Conservation (phyloP, 2,797 vertebrate genomes). For the Rhinatrema bivittatum region DNA sequence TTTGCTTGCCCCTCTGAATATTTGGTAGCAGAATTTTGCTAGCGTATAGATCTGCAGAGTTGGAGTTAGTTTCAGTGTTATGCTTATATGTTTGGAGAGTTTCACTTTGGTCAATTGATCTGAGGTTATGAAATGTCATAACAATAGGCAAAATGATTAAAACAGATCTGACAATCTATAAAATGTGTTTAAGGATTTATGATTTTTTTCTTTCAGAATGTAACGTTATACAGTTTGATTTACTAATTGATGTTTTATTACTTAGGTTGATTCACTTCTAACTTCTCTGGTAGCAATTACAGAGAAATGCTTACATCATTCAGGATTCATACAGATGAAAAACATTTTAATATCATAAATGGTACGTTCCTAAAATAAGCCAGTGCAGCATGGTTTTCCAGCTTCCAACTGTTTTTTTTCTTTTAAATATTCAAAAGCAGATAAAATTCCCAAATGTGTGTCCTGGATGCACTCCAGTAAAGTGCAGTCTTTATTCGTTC, state of each 20-base stretch:
- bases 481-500: conserved; percentile 62
- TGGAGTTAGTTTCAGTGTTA: too few species aligned
- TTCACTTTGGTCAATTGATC: conserved; percentile 4
- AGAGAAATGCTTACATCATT: conserved; percentile 72
- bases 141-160: conserved; percentile 10
- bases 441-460: conserved; percentile 67
- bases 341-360: conserved; percentile 60
- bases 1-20: too few species aligned
- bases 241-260: conserved; percentile 22
- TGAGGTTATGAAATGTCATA: conserved; percentile 7
- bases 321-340: conserved; percentile 72
- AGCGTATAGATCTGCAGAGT: too few species aligned
- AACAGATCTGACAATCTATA: not conserved
- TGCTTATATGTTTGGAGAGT: too few species aligned
- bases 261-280: conserved; percentile 40
- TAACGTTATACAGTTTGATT: conserved; percentile 8
- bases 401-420: conserved; percentile 44
- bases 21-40: too few species aligned
- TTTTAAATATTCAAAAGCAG: conserved; percentile 58
- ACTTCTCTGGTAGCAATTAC: conserved; percentile 62
- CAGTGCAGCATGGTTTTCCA: conserved; percentile 47
- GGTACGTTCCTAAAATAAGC: conserved; percentile 72
- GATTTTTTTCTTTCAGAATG: conserved; percentile 22
- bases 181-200: conserved; percentile 1
- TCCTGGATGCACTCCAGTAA: conserved; percentile 56